phyloP scores from a whole-genome alignment of 2,888 invertebrate species.

The Clusia tigrina region DNA sequence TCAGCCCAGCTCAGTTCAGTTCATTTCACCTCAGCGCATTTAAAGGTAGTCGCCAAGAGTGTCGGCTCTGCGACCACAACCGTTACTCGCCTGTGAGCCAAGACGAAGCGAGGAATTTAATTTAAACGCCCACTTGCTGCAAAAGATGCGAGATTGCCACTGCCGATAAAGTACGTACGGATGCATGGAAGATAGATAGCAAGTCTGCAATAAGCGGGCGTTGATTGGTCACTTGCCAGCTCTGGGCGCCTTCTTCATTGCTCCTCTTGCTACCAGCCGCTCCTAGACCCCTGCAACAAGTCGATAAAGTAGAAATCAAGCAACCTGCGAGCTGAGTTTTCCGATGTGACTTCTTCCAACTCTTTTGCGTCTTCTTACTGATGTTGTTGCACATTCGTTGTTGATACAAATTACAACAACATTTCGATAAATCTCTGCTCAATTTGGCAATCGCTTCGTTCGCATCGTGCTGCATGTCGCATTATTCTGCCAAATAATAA shows the following conservation, averaged over 20 bases:
- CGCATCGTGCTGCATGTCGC: not conserved
- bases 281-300: not conserved
- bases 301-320: not conserved
- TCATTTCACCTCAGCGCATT: not conserved
- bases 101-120: not conserved
- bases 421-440: not conserved
- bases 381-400: not conserved
- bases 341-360: too few relatives aligned
- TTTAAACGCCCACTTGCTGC: not conserved
- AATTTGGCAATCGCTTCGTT: not conserved
- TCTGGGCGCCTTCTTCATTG: too few relatives aligned
- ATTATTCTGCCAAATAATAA: slow-evolving; percentile 31
- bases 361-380: not conserved
- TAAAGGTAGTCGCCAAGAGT: not conserved
- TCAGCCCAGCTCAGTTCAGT: too few relatives aligned
- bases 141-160: not conserved
- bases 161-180: not conserved
- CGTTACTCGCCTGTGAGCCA: not conserved
- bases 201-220: too few relatives aligned
- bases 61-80: not conserved
- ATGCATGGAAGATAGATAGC: not conserved
- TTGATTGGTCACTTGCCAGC: too few relatives aligned
- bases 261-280: too few relatives aligned
- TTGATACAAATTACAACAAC: not conserved
- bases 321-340: too few relatives aligned